Conservation (phyloP, 2,888 invertebrate genomes). For the Tenthredo scrophulariae region DNA sequence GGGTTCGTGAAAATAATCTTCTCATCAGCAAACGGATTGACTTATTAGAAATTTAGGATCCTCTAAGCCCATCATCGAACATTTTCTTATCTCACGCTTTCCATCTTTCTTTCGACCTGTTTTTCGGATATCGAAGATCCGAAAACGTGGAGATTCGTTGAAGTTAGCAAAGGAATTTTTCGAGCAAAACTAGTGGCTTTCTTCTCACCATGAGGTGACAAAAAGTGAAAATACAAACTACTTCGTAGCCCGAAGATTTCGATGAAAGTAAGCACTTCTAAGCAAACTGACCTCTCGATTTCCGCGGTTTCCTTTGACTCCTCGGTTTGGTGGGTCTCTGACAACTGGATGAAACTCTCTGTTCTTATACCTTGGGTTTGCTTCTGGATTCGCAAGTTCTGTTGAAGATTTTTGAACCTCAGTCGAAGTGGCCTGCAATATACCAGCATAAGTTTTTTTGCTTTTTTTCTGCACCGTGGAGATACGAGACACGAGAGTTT, state of each 20-base stretch:
- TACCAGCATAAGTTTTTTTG: background rate
- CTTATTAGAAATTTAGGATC: too few relatives aligned
- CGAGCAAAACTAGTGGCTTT: background rate
- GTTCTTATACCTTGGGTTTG: conserved; percentile 64
- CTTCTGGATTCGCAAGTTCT: conserved; percentile 64
- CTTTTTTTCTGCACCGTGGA: background rate
- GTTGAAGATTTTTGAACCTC: conserved; percentile 63
- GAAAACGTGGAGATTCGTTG: background rate
- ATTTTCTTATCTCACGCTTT: background rate
- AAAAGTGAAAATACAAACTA: background rate
- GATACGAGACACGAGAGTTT: background rate
- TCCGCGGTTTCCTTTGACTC: conserved; percentile 38
- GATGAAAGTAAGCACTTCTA: background rate
- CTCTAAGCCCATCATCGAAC: background rate
- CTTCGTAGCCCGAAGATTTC: background rate
- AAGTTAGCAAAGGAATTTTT: background rate
- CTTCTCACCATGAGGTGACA: background rate
- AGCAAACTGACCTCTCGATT: conserved; percentile 58
- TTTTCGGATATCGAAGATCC: background rate
- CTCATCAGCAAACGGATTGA: too few relatives aligned
- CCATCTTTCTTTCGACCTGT: too few relatives aligned
- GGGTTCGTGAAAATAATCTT: too few relatives aligned
- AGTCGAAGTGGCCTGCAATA: conserved; percentile 9
- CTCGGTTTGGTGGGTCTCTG: background rate
- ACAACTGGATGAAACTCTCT: conserved; percentile 51